Conservation (phyloP, 2,113 vertebrate genomes). For the Monopterus albus region DNA sequence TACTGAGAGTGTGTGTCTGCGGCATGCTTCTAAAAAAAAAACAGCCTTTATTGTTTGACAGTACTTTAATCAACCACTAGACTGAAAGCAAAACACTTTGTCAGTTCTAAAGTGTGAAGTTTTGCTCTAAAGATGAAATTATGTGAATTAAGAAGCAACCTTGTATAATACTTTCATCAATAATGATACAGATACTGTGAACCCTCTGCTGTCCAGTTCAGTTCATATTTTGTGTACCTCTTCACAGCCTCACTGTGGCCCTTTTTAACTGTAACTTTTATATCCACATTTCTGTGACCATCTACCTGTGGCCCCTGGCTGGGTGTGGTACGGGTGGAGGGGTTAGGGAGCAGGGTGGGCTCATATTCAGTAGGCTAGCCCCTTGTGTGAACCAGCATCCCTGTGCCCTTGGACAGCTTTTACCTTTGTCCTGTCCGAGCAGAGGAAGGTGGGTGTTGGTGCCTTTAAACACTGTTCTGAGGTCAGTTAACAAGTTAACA, state of each 20-base stretch:
- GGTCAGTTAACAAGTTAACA: too few species aligned
- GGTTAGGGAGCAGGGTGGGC: background rate
- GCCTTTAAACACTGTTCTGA: slow-evolving; percentile 12
- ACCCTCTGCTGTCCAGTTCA: background rate
- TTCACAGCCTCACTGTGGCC: background rate
- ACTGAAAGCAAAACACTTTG: too few species aligned
- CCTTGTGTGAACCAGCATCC: background rate
- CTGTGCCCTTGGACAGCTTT: background rate
- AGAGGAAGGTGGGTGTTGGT: background rate
- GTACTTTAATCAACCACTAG: too few species aligned
- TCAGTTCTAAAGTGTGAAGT: too few species aligned
- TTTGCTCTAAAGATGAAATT: too few species aligned
- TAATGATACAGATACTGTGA: background rate
- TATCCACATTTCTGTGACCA: background rate
- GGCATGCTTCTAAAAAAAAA: too few species aligned
- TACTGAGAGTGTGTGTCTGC: too few species aligned
- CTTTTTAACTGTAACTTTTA: background rate
- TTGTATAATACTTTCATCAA: too few species aligned
- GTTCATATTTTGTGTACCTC: too few species aligned
- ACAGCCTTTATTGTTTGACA: too few species aligned
- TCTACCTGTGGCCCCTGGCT: slow-evolving; percentile 10
- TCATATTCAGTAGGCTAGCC: background rate
- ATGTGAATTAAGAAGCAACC: too few species aligned
- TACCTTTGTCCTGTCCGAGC: background rate
- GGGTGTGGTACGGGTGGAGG: slow-evolving; percentile 21